Evolutionary conservation across 2,888 invertebrate genomes (phyloP).

Genomic region (Falcaria lacertinaria): DNA sequence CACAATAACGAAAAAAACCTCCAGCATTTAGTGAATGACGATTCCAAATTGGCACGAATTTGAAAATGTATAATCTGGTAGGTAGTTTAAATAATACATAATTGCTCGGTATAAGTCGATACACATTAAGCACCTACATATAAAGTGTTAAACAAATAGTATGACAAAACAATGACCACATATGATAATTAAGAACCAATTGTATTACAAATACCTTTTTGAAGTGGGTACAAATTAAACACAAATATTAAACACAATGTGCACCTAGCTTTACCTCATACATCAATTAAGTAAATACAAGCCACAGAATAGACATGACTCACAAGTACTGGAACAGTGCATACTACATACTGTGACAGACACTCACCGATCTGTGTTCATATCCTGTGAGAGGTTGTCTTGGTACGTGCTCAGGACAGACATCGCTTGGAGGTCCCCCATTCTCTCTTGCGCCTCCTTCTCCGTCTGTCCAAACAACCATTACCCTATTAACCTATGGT

Average conservation of each 20-base stretch:
- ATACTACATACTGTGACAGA: slow-evolving; percentile 4
- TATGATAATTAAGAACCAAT: too few relatives aligned
- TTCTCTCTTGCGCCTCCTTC: slow-evolving; percentile 57
- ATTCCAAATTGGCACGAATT: too few relatives aligned
- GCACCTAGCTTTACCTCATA: background rate
- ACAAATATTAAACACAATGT: background rate
- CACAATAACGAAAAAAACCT: too few relatives aligned
- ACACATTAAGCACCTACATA: too few relatives aligned
- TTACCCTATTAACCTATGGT: slow-evolving; percentile 1
- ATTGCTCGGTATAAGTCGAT: too few relatives aligned
- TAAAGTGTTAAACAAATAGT: too few relatives aligned
- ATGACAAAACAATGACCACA: too few relatives aligned
- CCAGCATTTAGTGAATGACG: too few relatives aligned
- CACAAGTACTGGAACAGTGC: background rate
- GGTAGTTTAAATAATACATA: too few relatives aligned
- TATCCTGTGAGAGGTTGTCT: slow-evolving; percentile 78
- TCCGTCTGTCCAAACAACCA: slow-evolving; percentile 61
- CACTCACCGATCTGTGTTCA: slow-evolving; percentile 81
- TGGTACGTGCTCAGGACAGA: slow-evolving; percentile 80
- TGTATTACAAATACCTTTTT: too few relatives aligned
- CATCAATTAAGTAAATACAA: slow-evolving; percentile 2
- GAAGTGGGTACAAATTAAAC: background rate
- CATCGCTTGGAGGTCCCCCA: slow-evolving; percentile 77
- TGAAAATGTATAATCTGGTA: too few relatives aligned
- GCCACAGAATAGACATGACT: background rate